phyloP scores from a whole-genome alignment of 2,888 invertebrate species.

The Pammene aurita region DNA sequence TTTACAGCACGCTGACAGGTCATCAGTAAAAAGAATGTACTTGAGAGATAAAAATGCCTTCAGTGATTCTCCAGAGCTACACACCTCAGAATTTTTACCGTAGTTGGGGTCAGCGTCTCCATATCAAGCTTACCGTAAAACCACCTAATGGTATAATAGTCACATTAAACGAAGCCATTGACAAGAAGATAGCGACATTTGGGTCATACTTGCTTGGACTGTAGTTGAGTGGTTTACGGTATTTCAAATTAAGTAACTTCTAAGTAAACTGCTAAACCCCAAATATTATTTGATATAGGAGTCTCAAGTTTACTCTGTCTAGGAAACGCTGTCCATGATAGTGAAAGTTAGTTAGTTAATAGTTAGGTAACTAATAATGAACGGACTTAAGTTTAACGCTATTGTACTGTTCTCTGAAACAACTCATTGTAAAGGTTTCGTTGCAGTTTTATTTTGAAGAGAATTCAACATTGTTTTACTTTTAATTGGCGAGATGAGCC shows the following conservation, averaged over 20 bases:
- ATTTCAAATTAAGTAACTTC: background rate
- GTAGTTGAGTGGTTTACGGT: too few relatives aligned
- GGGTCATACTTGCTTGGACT: too few relatives aligned
- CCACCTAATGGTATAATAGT: too few relatives aligned
- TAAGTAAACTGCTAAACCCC: background rate
- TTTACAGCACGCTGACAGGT: too few relatives aligned
- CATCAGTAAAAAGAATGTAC: too few relatives aligned
- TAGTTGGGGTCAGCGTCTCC: too few relatives aligned
- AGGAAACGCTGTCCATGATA: background rate
- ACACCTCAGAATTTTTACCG: too few relatives aligned
- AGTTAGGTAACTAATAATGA: conserved; percentile 6
- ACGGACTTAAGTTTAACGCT: conserved; percentile 11
- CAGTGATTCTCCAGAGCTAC: too few relatives aligned
- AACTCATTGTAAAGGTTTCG: background rate
- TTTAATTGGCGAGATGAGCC: background rate
- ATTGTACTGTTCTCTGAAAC: conserved; percentile 12
- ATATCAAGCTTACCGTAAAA: too few relatives aligned
- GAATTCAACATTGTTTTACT: background rate
- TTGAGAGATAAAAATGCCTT: too few relatives aligned
- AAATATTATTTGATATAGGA: background rate
- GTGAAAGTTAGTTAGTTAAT: conserved; percentile 4
- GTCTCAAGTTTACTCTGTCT: background rate
- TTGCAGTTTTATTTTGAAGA: background rate
- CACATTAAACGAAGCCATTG: too few relatives aligned
- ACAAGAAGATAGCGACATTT: too few relatives aligned